These are phyloP conservation scores for Poecilia picta DNA, from an alignment of 2,797 vertebrate genomes.

Conservation along the genomic window DNA sequence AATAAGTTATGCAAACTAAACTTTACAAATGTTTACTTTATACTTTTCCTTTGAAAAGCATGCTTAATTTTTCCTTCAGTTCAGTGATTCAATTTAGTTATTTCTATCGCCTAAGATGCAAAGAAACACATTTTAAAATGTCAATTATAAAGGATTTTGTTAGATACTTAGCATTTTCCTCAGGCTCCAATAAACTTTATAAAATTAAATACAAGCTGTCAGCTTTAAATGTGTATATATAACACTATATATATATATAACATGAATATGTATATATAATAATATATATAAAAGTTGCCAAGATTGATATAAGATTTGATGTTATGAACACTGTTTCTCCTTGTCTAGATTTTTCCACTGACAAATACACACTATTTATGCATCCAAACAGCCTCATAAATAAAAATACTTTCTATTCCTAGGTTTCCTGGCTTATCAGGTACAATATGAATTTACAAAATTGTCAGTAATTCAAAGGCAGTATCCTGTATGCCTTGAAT, in stretches of 20 bases:
- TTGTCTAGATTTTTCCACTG: not conserved
- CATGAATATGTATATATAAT: too few relatives aligned
- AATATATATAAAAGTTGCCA: not conserved
- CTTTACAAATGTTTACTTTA: too few relatives aligned
- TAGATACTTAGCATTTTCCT: not conserved
- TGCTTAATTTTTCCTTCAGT: not conserved
- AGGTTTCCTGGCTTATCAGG: slow-evolving; percentile 1
- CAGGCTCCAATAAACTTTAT: not conserved
- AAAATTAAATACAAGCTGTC: not conserved
- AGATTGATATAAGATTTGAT: not conserved
- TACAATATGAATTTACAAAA: slow-evolving; percentile 40
- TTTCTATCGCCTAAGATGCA: not conserved
- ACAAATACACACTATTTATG: slow-evolving; percentile 4
- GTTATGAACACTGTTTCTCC: not conserved
- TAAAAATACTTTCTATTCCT: not conserved
- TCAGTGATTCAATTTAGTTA: not conserved
- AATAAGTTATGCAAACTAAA: not conserved
- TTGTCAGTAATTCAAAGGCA: slow-evolving; percentile 38
- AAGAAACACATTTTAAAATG: not conserved
- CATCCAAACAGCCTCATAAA: slow-evolving; percentile 7
- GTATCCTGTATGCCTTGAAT: slow-evolving; percentile 14
- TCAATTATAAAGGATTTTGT: not conserved
- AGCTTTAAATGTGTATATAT: not conserved
- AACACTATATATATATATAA: too few relatives aligned
- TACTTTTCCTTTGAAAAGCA: not conserved